Conservation (phyloP, 2,797 vertebrate genomes). For the Buceros bicornis region DNA sequence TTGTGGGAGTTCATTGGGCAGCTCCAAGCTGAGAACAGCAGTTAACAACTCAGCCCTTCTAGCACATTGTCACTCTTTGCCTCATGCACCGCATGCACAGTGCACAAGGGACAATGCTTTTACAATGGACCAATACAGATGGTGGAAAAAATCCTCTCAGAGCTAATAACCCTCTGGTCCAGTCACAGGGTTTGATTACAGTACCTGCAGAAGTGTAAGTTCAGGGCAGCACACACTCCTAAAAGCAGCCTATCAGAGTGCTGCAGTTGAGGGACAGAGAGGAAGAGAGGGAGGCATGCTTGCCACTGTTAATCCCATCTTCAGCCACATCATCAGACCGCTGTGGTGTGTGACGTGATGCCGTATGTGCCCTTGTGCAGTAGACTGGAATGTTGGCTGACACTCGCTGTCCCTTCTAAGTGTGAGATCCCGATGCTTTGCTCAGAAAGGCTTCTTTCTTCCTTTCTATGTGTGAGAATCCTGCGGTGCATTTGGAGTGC, state of each 20-base stretch:
- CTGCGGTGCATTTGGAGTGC: background rate
- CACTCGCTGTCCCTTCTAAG: accelerated
- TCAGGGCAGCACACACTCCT: accelerated
- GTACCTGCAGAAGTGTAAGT: background rate
- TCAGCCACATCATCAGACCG: accelerated
- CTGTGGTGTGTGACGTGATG: background rate
- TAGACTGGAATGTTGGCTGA: background rate
- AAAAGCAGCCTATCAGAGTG: background rate
- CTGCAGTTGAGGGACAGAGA: background rate
- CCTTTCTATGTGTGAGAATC: background rate
- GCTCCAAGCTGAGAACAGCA: background rate
- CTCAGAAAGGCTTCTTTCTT: background rate
- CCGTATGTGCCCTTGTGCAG: background rate
- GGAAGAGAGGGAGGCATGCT: background rate
- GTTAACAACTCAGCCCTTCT: too few relatives aligned
- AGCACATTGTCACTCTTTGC: too few relatives aligned
- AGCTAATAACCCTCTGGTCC: background rate
- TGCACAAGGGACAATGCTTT: too few relatives aligned
- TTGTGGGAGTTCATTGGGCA: background rate
- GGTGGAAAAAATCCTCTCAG: too few relatives aligned
- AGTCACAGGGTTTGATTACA: background rate
- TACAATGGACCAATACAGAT: too few relatives aligned
- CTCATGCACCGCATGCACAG: too few relatives aligned
- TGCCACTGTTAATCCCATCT: background rate
- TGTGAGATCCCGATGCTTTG: background rate